A percentile compares a stretch with the other conserved stretches of the same genome.
These are phyloP conservation scores for Stegophylla sp. DNA, from an alignment of 2,888 invertebrate genomes.

Conservation along the genomic window DNA sequence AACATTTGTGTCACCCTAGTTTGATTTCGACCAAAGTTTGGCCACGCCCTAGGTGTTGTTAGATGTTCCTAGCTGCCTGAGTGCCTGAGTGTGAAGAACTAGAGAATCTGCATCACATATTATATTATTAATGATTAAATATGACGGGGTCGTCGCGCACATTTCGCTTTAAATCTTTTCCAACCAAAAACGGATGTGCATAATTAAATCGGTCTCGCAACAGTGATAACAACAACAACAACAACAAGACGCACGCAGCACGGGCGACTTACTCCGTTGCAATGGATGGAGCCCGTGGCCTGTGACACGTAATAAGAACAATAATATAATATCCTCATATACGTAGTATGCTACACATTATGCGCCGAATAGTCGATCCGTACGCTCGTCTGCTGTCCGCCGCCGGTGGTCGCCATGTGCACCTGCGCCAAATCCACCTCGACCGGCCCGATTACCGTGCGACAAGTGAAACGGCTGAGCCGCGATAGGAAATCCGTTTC, in stretches of 20 bases:
- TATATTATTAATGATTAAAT: too few relatives aligned
- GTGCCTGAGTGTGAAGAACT: too few relatives aligned
- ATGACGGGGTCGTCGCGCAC: not conserved
- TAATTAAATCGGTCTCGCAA: conserved; percentile 54
- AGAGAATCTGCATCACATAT: too few relatives aligned
- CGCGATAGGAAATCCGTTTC: conserved; percentile 46
- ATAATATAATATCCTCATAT: conserved; percentile 29
- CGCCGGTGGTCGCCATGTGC: conserved; percentile 4
- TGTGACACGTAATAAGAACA: too few relatives aligned
- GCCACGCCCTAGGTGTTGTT: too few relatives aligned
- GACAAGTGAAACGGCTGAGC: conserved; percentile 70
- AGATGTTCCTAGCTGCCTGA: too few relatives aligned
- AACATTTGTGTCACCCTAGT: too few relatives aligned
- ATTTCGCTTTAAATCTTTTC: too few relatives aligned
- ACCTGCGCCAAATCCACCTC: conserved; percentile 29
- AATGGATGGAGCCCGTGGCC: conserved; percentile 7
- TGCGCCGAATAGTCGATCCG: conserved; percentile 29
- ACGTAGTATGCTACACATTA: conserved; percentile 14
- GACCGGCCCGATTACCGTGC: conserved; percentile 68
- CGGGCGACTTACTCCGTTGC: conserved; percentile 54
- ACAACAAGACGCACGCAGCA: conserved; percentile 34
- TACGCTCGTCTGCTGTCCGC: conserved; percentile 24
- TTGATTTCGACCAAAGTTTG: too few relatives aligned
- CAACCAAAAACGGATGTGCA: conserved; percentile 28
- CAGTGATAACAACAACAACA: conserved; percentile 46